Percentiles rank a stretch among this genome's conserved stretches.
Evolutionary conservation across 2,113 vertebrate genomes (phyloP).

Genomic region (Boleophthalmus pectinirostris): DNA sequence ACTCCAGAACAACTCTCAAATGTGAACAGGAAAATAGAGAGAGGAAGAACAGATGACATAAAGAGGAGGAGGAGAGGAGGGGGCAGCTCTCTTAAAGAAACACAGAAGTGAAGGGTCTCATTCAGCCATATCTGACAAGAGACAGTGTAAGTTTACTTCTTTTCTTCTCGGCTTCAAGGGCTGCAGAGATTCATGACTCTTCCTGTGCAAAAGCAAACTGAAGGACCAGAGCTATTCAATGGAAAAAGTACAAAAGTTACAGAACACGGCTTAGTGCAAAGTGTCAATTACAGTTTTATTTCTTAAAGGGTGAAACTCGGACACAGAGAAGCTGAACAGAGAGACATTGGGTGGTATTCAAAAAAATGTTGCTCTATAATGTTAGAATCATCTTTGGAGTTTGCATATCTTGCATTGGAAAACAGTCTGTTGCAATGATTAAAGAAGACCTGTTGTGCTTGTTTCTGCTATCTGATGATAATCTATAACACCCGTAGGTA

Average conservation of each 20-base stretch:
- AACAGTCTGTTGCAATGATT: too few species aligned
- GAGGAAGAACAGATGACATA: not conserved
- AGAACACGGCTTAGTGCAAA: not conserved
- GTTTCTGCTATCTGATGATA: too few species aligned
- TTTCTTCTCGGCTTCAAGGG: not conserved
- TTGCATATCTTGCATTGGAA: too few species aligned
- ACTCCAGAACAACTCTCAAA: not conserved
- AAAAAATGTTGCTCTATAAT: not conserved
- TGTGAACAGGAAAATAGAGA: constrained; percentile 7
- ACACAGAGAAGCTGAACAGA: not conserved
- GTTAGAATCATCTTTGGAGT: not conserved
- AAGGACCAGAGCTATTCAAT: not conserved
- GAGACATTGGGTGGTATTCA: not conserved
- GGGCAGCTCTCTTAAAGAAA: not conserved
- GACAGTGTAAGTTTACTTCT: not conserved
- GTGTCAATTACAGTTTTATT: not conserved
- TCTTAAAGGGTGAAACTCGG: not conserved
- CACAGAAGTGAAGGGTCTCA: not conserved
- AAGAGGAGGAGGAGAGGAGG: not conserved
- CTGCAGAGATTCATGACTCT: not conserved
- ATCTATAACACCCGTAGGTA: too few species aligned
- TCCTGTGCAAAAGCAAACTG: not conserved
- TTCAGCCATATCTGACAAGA: not conserved
- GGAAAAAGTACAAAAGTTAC: not conserved
- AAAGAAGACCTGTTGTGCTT: too few species aligned